Evolutionary conservation across 2,113 vertebrate species (phyloP).

Genomic region (Melanotaenia duboulayi): DNA sequence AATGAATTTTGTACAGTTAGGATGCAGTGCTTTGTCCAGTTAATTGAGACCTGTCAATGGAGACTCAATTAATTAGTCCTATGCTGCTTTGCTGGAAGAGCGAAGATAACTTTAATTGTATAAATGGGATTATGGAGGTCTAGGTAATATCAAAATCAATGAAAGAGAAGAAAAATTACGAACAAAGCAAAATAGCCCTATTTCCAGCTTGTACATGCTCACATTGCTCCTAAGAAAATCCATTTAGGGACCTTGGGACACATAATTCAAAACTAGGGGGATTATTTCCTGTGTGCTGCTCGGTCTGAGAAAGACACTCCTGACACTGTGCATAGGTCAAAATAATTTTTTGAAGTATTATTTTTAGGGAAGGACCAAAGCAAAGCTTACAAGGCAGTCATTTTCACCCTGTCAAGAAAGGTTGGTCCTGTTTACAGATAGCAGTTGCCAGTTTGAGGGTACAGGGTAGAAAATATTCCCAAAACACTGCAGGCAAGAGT

Average conservation of each 20-base stretch:
- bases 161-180: slow-evolving; percentile 20
- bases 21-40: slow-evolving; percentile 43
- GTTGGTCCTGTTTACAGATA: slow-evolving; percentile 63
- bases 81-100: slow-evolving; percentile 43
- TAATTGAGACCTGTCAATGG: slow-evolving; percentile 66
- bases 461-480: slow-evolving; percentile 36
- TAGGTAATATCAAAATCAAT: slow-evolving; percentile 75
- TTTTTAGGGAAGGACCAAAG: slow-evolving; percentile 49
- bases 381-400: slow-evolving; percentile 54
- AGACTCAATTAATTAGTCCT: slow-evolving; percentile 57
- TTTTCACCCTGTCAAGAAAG: slow-evolving; percentile 46
- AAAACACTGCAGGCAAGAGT: slow-evolving; percentile 45
- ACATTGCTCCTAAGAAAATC: slow-evolving; percentile 63
- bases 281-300: slow-evolving; percentile 67
- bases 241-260: slow-evolving; percentile 67
- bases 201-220: slow-evolving; percentile 42
- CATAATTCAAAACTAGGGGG: slow-evolving; percentile 66
- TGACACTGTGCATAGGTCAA: slow-evolving; percentile 62
- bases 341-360: slow-evolving; percentile 56
- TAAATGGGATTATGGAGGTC: slow-evolving; percentile 69
- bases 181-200: slow-evolving; percentile 59
- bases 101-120: slow-evolving; percentile 64
- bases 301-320: slow-evolving; percentile 67
- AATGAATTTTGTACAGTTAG: slow-evolving; percentile 41
- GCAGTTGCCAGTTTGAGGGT: slow-evolving; percentile 41